phyloP scores from a whole-genome alignment of 2,888 invertebrate genomes.

The Eristalinus sepulchralis region DNA sequence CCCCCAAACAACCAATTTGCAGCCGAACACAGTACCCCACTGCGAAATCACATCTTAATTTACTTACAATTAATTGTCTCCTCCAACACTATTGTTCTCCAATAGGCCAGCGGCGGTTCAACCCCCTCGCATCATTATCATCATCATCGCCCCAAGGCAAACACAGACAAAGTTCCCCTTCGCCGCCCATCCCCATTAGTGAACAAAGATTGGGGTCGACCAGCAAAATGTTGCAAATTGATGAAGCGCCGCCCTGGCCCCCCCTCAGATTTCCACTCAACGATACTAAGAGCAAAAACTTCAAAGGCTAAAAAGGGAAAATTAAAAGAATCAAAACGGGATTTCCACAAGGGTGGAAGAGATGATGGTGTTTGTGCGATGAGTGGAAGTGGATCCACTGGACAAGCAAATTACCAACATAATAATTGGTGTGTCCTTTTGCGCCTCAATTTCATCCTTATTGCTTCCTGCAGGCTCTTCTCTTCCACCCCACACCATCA shows the following conservation, averaged over 20 bases:
- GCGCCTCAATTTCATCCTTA: constrained; percentile 42
- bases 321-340: constrained; percentile 59
- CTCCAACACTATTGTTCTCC: constrained; percentile 9
- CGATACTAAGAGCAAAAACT: constrained; percentile 53
- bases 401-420: constrained; percentile 60
- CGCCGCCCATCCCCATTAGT: constrained; percentile 20
- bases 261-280: background rate
- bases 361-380: background rate
- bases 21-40: constrained; percentile 2
- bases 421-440: constrained; percentile 61
- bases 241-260: constrained; percentile 36
- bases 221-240: constrained; percentile 65
- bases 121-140: background rate
- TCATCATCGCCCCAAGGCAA: constrained; percentile 35
- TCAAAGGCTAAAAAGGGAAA: constrained; percentile 65
- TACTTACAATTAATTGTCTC: constrained; percentile 62
- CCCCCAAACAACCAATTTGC: constrained; percentile 31
- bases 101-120: constrained; percentile 41
- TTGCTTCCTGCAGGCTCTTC: constrained; percentile 31
- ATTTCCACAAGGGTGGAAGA: constrained; percentile 27
- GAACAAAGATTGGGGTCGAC: constrained; percentile 56
- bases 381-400: constrained; percentile 20
- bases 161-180: constrained; percentile 1
- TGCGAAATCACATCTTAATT: constrained; percentile 45
- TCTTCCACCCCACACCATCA: too few species aligned